Conservation (phyloP, 2,797 vertebrate genomes). For the Alectoris magna region DNA sequence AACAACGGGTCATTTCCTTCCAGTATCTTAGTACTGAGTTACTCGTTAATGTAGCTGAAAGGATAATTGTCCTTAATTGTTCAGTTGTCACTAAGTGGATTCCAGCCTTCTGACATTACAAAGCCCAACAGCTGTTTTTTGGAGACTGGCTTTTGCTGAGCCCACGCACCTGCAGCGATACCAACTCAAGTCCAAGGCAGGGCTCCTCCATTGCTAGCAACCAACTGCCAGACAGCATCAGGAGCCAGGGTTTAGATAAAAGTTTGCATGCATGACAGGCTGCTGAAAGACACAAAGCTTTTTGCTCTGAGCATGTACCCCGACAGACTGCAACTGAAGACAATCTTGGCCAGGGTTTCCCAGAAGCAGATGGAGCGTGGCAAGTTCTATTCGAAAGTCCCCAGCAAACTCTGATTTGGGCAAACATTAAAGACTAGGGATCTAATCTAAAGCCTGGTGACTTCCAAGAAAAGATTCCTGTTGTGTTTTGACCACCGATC, state of each 20-base stretch:
- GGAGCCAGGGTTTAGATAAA: neutral
- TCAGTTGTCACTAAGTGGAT: conserved; percentile 74
- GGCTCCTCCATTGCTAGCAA: fast-evolving
- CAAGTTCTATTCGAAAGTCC: neutral
- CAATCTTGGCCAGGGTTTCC: neutral
- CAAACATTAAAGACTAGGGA: neutral
- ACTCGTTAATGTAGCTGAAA: conserved; percentile 38
- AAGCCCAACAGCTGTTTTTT: conserved; percentile 43
- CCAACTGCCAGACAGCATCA: neutral
- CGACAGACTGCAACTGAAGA: neutral
- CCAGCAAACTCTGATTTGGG: neutral
- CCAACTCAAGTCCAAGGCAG: fast-evolving
- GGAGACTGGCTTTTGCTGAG: neutral
- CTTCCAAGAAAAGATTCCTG: neutral
- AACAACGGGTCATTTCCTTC: conserved; percentile 44
- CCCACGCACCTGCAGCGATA: conserved; percentile 14
- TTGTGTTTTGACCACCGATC: neutral
- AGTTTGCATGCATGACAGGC: fast-evolving
- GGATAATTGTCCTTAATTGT: conserved; percentile 63
- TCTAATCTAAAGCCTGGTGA: neutral
- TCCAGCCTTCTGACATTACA: conserved; percentile 19
- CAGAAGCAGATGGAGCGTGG: neutral
- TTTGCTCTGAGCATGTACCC: neutral
- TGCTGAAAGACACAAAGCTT: neutral
- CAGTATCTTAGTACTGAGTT: neutral